Evolutionary conservation across 2,888 invertebrate genomes (phyloP).

Genomic region (Cantharis rufa): DNA sequence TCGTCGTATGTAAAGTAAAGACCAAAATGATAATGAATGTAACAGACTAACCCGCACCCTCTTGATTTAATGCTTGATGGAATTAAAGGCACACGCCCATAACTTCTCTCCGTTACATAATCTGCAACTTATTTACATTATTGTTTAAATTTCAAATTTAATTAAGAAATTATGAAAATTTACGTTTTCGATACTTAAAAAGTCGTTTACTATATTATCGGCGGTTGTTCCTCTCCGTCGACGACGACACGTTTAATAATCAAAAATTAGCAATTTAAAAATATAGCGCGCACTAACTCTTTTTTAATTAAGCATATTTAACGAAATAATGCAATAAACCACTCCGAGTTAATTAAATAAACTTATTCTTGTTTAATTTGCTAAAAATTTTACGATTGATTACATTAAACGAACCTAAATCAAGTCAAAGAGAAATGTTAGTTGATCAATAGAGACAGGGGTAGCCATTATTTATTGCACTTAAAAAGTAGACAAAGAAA

Average conservation of each 20-base stretch:
- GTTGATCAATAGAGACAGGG: constrained; percentile 3
- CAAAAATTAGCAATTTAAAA: background rate
- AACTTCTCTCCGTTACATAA: background rate
- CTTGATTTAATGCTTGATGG: constrained; percentile 9
- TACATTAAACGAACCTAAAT: constrained; percentile 1
- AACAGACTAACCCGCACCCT: constrained; percentile 12
- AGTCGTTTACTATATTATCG: background rate
- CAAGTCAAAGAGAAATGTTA: background rate
- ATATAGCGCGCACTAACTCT: background rate
- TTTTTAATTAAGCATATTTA: background rate
- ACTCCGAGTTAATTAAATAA: background rate
- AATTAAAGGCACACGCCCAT: constrained; percentile 1
- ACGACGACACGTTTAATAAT: background rate
- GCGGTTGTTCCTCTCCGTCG: background rate
- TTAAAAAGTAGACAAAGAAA: background rate
- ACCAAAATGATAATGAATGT: constrained; percentile 15
- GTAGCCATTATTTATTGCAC: constrained; percentile 1
- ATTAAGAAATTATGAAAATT: background rate
- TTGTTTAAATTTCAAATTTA: constrained; percentile 1
- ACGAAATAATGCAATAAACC: background rate
- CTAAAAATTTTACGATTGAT: constrained; percentile 1
- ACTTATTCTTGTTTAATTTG: background rate
- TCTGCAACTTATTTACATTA: constrained; percentile 3
- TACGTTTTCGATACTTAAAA: background rate
- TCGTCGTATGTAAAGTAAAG: constrained; percentile 16